Conservation (phyloP, 2,888 invertebrate species). For the Adelognathus sp. region DNA sequence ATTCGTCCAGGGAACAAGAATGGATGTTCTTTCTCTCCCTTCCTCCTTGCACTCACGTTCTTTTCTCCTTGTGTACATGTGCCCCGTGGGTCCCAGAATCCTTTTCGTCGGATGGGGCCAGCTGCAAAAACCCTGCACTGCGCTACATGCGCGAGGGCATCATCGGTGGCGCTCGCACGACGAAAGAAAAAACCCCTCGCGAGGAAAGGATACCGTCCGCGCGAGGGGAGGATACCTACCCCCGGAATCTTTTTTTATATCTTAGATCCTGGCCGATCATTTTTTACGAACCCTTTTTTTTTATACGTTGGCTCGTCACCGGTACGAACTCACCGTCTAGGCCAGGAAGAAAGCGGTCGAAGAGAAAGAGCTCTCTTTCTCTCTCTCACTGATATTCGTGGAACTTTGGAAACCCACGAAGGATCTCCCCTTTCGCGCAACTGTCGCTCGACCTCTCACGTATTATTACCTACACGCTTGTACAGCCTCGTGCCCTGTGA, state of each 20-base stretch:
- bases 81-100: constrained; percentile 70
- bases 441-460: constrained; percentile 69
- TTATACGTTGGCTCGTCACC: constrained; percentile 66
- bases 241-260: constrained; percentile 74
- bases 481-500: not conserved
- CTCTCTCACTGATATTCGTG: constrained; percentile 32
- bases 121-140: constrained; percentile 78
- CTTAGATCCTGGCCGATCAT: constrained; percentile 78
- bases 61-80: constrained; percentile 12
- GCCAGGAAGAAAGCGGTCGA: constrained; percentile 7
- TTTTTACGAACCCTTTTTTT: constrained; percentile 80
- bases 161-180: constrained; percentile 8
- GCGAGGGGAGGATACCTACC: constrained; percentile 62
- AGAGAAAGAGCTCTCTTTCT: constrained; percentile 4
- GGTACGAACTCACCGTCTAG: constrained; percentile 39
- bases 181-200: constrained; percentile 45
- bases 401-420: constrained; percentile 27
- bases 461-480: constrained; percentile 41
- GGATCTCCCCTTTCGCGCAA: constrained; percentile 72
- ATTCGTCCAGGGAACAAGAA: constrained; percentile 79
- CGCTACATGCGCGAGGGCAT: not conserved
- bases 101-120: constrained; percentile 75
- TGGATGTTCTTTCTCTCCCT: constrained; percentile 54
- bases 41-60: not conserved
- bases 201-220: constrained; percentile 74